phyloP scores from a whole-genome alignment of 2,113 vertebrate species.

The Sinocyclocheilus anophthalmus region DNA sequence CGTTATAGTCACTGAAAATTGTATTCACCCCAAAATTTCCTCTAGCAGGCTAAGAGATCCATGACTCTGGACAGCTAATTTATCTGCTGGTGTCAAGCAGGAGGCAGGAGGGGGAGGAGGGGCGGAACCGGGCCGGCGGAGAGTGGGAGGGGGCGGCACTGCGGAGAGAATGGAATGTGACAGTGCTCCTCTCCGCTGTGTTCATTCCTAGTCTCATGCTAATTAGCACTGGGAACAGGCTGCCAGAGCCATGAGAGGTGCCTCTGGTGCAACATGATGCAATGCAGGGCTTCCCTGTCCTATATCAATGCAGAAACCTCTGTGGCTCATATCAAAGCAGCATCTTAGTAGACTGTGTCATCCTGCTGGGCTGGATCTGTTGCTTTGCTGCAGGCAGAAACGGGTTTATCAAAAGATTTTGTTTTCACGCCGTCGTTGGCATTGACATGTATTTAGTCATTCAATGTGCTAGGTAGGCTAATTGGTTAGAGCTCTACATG shows the following conservation, averaged over 20 bases:
- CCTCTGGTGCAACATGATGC: slow-evolving; percentile 40
- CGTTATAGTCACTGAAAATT: slow-evolving; percentile 31
- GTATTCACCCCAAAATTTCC: slow-evolving; percentile 10
- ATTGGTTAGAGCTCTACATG: background rate
- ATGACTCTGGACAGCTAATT: slow-evolving; percentile 65
- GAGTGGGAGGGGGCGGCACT: slow-evolving; percentile 34
- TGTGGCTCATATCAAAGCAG: slow-evolving; percentile 33
- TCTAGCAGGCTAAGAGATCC: slow-evolving; percentile 56
- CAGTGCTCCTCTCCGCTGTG: slow-evolving; percentile 46
- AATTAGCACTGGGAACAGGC: slow-evolving; percentile 72
- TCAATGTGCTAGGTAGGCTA: background rate
- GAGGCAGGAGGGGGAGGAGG: slow-evolving; percentile 60
- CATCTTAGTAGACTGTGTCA: slow-evolving; percentile 17
- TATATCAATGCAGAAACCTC: slow-evolving; percentile 21
- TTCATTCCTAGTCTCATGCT: slow-evolving; percentile 70
- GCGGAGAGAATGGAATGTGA: slow-evolving; percentile 51
- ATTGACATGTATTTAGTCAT: background rate
- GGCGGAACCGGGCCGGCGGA: background rate
- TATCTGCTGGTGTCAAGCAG: slow-evolving; percentile 68
- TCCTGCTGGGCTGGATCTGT: slow-evolving; percentile 24
- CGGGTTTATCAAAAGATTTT: slow-evolving; percentile 25
- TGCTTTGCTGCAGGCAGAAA: slow-evolving; percentile 9
- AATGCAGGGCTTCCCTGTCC: slow-evolving; percentile 49
- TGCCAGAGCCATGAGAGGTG: slow-evolving; percentile 37
- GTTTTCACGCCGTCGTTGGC: background rate